Conservation (phyloP, 1,140 invertebrate species). For the Saccostrea glomerata region DNA sequence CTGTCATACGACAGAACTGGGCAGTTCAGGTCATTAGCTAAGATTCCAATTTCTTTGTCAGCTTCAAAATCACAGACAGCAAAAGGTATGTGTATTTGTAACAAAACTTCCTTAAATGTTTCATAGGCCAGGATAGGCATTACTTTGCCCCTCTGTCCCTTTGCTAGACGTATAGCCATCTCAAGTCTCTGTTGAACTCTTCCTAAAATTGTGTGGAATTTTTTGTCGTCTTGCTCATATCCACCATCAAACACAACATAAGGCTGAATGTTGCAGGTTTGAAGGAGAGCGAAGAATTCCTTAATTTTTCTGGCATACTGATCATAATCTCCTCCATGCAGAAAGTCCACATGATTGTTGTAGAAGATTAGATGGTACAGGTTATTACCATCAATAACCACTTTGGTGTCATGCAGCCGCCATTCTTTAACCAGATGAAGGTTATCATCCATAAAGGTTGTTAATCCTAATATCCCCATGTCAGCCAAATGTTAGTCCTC, state of each 20-base stretch:
- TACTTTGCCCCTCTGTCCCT: constrained; percentile 67
- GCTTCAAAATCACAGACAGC: constrained; percentile 91
- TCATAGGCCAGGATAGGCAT: constrained; percentile 83
- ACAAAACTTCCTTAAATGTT: constrained; percentile 85
- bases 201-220: constrained; percentile 85
- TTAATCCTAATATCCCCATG: constrained; percentile 82
- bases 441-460: constrained; percentile 85
- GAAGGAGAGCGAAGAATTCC: constrained; percentile 86
- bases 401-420: constrained; percentile 84
- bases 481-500: not conserved
- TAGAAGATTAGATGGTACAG: constrained; percentile 87
- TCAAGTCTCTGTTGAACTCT: constrained; percentile 84
- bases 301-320: constrained; percentile 83
- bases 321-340: constrained; percentile 93
- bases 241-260: constrained; percentile 91
- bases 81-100: constrained; percentile 83
- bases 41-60: constrained; percentile 89
- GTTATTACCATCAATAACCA: constrained; percentile 92
- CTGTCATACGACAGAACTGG: constrained; percentile 94
- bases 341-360: constrained; percentile 83
- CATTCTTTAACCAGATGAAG: constrained; percentile 83
- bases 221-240: constrained; percentile 85
- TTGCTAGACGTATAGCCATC: constrained; percentile 70
- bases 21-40: constrained; percentile 88
- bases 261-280: constrained; percentile 87